A percentile compares a stretch with the other conserved stretches of the same genome.
phyloP scores from a whole-genome alignment of 2,797 vertebrate genomes.

The Takifugu ocellatus region DNA sequence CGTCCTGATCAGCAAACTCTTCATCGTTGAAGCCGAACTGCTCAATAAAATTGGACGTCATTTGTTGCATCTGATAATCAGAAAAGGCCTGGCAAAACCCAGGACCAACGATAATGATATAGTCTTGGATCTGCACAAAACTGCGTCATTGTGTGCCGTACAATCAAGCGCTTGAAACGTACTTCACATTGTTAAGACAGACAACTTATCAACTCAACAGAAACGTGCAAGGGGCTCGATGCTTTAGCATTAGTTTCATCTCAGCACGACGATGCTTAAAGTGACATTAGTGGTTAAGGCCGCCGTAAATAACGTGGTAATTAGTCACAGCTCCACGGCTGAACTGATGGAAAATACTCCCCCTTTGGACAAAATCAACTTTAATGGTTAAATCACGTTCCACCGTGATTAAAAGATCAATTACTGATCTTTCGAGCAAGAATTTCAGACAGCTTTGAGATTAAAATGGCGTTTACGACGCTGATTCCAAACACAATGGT shows the following conservation, averaged over 20 bases:
- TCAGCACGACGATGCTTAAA: not conserved
- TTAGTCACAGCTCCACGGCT: slow-evolving; percentile 16
- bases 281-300: slow-evolving; percentile 23
- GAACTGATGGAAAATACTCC: not conserved
- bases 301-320: slow-evolving; percentile 6
- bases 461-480: not conserved
- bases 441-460: no score
- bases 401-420: no score
- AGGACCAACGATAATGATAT: slow-evolving; percentile 99
- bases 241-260: slow-evolving; percentile 18
- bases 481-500: not conserved
- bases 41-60: slow-evolving; percentile 99
- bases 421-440: no score
- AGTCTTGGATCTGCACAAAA: slow-evolving; percentile 82
- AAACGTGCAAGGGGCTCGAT: slow-evolving; percentile 39
- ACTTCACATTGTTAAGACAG: slow-evolving; percentile 3
- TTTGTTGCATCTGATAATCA: slow-evolving; percentile 99
- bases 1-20: slow-evolving; percentile 99
- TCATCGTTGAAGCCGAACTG: slow-evolving; percentile 99
- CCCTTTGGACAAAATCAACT: not conserved
- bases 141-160: slow-evolving; percentile 56
- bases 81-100: slow-evolving; percentile 99
- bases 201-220: slow-evolving; percentile 32
- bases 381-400: no score
- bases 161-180: slow-evolving; percentile 35